phyloP scores from a whole-genome alignment of 2,113 vertebrate species.

The Empidonax traillii region DNA sequence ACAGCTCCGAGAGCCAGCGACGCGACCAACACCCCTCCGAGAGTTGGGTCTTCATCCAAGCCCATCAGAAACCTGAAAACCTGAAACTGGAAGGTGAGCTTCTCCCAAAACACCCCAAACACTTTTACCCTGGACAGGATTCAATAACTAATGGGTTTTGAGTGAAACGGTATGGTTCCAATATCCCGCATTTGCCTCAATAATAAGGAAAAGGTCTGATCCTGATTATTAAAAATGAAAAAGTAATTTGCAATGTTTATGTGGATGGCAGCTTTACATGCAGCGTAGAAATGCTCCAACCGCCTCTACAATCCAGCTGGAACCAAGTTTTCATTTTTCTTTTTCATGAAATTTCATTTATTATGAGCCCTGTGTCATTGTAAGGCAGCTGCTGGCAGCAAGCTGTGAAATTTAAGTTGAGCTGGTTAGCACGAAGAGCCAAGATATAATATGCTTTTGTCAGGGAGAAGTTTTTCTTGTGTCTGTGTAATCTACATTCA shows the following conservation, averaged over 20 bases:
- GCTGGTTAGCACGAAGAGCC: slow-evolving; percentile 44
- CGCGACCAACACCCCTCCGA: not conserved
- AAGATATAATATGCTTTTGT: slow-evolving; percentile 66
- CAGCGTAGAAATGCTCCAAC: slow-evolving; percentile 42
- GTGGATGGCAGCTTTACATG: slow-evolving; percentile 43
- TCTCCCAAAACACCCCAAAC: not conserved
- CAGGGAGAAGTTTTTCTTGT: slow-evolving; percentile 30
- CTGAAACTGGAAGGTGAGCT: slow-evolving; percentile 23
- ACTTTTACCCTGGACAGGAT: not conserved
- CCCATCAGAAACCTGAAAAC: slow-evolving; percentile 3
- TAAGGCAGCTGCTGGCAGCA: slow-evolving; percentile 73
- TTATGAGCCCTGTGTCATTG: slow-evolving; percentile 50
- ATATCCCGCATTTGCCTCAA: not conserved
- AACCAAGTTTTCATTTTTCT: slow-evolving; percentile 71
- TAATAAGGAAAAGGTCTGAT: slow-evolving; percentile 29
- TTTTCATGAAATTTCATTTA: slow-evolving; percentile 60
- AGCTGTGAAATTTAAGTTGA: slow-evolving; percentile 68
- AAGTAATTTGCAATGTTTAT: slow-evolving; percentile 62
- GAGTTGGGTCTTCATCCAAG: not conserved
- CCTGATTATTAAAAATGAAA: slow-evolving; percentile 53
- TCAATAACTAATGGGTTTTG: slow-evolving; percentile 36
- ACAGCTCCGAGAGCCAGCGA: slow-evolving; percentile 19
- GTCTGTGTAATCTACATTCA: not conserved
- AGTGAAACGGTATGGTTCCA: slow-evolving; percentile 17
- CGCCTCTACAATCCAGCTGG: slow-evolving; percentile 51